These are phyloP conservation scores for Nyctalus aviator DNA, from an alignment of 2,797 vertebrate genomes.

Conservation along the genomic window DNA sequence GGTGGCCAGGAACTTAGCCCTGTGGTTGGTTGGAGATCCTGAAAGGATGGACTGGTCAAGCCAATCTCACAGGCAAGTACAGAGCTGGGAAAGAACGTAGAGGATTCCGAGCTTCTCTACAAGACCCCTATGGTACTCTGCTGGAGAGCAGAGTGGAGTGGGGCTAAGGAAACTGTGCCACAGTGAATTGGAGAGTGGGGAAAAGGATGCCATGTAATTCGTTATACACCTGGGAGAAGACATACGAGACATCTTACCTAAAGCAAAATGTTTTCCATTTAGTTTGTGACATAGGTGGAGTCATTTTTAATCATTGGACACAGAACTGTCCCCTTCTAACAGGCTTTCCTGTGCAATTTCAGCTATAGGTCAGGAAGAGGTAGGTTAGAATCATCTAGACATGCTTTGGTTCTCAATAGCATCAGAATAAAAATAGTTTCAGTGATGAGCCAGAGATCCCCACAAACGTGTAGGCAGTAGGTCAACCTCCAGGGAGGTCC, in stretches of 20 bases:
- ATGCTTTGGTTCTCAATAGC: background rate
- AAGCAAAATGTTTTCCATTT: background rate
- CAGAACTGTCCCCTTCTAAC: background rate
- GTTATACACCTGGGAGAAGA: background rate
- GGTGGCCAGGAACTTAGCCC: background rate
- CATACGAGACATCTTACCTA: background rate
- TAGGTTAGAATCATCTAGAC: background rate
- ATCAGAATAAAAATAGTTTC: background rate
- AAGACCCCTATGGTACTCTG: background rate
- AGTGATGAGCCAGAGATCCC: background rate
- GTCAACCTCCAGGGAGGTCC: background rate
- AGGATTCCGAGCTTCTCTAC: background rate
- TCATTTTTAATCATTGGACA: background rate
- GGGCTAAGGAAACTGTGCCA: background rate
- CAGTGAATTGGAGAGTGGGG: background rate
- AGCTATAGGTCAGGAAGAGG: background rate
- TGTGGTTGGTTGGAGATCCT: background rate
- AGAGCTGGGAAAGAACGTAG: background rate
- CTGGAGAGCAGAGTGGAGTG: background rate
- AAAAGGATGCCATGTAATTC: background rate
- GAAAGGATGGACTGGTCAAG: background rate
- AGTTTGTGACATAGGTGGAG: background rate
- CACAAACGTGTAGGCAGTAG: background rate
- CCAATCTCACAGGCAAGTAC: background rate
- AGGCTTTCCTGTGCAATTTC: background rate